Evolutionary conservation across 2,797 vertebrate species (phyloP).

Genomic region (Rachycentron canadum): DNA sequence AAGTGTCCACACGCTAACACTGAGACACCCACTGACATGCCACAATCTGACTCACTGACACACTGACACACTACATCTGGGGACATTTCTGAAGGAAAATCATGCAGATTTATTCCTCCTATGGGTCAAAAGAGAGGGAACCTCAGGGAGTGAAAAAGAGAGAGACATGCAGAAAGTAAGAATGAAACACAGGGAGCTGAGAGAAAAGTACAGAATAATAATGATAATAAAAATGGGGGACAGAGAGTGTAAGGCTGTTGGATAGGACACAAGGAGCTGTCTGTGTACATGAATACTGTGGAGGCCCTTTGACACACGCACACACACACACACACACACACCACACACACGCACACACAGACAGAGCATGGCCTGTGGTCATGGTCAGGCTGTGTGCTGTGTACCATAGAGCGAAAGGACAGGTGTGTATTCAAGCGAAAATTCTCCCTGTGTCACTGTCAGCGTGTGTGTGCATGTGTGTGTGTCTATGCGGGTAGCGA

Average conservation of each 20-base stretch:
- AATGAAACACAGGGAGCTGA: constrained; percentile 36
- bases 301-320: constrained; percentile 47
- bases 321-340: constrained; percentile 27
- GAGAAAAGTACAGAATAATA: constrained; percentile 32
- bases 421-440: constrained; percentile 80
- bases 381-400: constrained; percentile 71
- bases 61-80: constrained; percentile 75
- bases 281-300: constrained; percentile 66
- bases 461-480: constrained; percentile 45
- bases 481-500: constrained; percentile 17
- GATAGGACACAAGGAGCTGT: constrained; percentile 67
- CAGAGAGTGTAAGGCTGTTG: constrained; percentile 42
- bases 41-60: constrained; percentile 67
- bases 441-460: constrained; percentile 69
- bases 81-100: constrained; percentile 72
- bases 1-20: constrained; percentile 30
- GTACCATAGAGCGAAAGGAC: constrained; percentile 76
- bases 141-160: constrained; percentile 44
- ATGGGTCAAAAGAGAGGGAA: constrained; percentile 70
- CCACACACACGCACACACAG: constrained; percentile 48
- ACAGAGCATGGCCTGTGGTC: constrained; percentile 56
- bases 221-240: constrained; percentile 27
- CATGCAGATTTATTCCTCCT: constrained; percentile 82
- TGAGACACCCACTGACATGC: constrained; percentile 55
- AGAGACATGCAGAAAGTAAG: constrained; percentile 31